phyloP scores from a whole-genome alignment of 2,888 invertebrate species.

The Epinotia demarniana region DNA sequence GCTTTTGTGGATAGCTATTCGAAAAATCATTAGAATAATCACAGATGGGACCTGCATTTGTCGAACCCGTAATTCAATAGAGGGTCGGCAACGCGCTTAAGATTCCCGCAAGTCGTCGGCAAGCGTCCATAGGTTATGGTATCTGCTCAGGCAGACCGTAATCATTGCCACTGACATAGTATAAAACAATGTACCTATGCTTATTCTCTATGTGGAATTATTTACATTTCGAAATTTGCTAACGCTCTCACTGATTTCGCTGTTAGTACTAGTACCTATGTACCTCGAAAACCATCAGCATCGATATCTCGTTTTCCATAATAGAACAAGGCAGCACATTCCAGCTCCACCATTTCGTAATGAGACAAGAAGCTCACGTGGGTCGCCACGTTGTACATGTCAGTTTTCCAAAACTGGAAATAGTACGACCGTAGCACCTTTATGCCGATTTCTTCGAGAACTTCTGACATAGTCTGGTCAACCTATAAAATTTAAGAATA shows the following conservation, averaged over 20 bases:
- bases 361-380: conserved; percentile 80
- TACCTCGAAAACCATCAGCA: conserved; percentile 73
- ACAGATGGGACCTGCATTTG: not conserved
- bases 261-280: not conserved
- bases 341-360: conserved; percentile 68
- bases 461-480: conserved; percentile 76
- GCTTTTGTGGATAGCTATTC: conserved; percentile 81
- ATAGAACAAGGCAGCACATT: conserved; percentile 84
- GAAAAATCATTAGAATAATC: not conserved
- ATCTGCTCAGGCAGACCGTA: no score
- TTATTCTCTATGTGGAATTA: not conserved
- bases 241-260: no score
- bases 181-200: no score
- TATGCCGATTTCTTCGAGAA: conserved; percentile 71
- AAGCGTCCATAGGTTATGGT: no score
- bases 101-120: no score
- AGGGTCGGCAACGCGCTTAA: no score
- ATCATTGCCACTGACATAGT: no score
- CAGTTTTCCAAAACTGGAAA: conserved; percentile 81
- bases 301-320: conserved; percentile 81
- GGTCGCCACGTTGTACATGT: conserved; percentile 61
- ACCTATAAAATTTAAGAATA: conserved; percentile 66
- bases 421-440: conserved; percentile 80
- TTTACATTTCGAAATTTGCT: not conserved
- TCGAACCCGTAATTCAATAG: no score